phyloP scores from a whole-genome alignment of 2,797 vertebrate genomes.

The Garrulus glandarius region DNA sequence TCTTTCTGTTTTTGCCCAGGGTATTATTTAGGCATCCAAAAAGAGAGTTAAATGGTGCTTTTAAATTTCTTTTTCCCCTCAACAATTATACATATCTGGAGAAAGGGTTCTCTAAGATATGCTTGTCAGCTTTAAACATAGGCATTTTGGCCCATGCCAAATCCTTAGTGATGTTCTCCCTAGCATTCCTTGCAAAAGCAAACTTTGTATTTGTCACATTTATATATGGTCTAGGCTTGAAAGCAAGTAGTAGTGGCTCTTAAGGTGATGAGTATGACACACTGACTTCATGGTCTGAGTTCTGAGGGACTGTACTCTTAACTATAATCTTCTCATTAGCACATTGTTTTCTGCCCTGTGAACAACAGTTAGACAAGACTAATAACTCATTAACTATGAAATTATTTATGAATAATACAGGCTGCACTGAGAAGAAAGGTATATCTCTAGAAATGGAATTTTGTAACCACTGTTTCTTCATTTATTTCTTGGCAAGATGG shows the following conservation, averaged over 20 bases:
- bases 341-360: neutral
- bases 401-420: neutral
- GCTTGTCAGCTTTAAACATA: neutral
- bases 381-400: neutral
- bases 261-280: neutral
- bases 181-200: neutral
- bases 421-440: neutral
- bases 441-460: neutral
- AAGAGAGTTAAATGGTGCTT: neutral
- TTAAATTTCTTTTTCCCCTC: rapidly evolving
- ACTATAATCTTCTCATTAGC: neutral
- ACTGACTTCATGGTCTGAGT: neutral
- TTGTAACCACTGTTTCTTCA: neutral
- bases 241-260: neutral
- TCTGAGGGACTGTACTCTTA: neutral
- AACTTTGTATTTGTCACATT: neutral
- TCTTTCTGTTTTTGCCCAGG: neutral
- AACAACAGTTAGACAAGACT: neutral
- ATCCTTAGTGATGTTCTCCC: neutral
- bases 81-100: neutral
- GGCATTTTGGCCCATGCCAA: neutral
- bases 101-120: neutral
- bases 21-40: neutral
- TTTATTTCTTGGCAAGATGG: neutral
- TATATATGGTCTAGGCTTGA: neutral